Evolutionary conservation across 2,888 invertebrate species (phyloP), one percentile per base, ranked within the genome.

Genomic region (Tinea trinotella): DNA sequence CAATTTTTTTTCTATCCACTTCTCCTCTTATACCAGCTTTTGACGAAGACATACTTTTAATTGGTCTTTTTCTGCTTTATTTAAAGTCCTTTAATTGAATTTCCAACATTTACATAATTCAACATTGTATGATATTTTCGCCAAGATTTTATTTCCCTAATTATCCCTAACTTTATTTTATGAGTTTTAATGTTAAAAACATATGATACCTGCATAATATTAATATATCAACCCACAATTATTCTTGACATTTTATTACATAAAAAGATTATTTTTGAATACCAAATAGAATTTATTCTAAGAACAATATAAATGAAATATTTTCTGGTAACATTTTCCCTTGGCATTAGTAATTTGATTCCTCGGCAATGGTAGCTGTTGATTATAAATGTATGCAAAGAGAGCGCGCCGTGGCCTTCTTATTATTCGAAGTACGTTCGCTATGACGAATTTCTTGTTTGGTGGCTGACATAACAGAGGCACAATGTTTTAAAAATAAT

Each of bases 31-130:
- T 48, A 2, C 64, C 69, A 64, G 67, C 64, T 62, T 60, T 61
- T 59, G 56, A 59, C 66, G 66, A 72, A 70, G 77, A 76, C 76
- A 76, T 76, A 76, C 72, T 76, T 79, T 78, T 78, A 77, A 78
- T 79, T 79, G 71, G 72, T 70, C 67, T 70, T 64, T 68, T 73
- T 74, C 72, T 74, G 68, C 65, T 72, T 74, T 68, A 60, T 72
- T 71, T 67, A 67, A 68, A 63, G 67, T 67, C 63, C 63, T 61
- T 66, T 74, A 74, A 48, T 48, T 48, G 20, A 48, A 48, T 2
- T 48, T 48, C 18, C 18, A 48, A 30, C 4, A 7, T 2, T 30
- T 30, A 12, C 13, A n/a, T 40, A 40, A 40, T 40, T 36, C 2
- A 7, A 30, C 6, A 40, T 17, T 40, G 40, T 13, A 5, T 13